Conservation (phyloP, 2,888 invertebrate species). For the Isotomurus palustris region DNA sequence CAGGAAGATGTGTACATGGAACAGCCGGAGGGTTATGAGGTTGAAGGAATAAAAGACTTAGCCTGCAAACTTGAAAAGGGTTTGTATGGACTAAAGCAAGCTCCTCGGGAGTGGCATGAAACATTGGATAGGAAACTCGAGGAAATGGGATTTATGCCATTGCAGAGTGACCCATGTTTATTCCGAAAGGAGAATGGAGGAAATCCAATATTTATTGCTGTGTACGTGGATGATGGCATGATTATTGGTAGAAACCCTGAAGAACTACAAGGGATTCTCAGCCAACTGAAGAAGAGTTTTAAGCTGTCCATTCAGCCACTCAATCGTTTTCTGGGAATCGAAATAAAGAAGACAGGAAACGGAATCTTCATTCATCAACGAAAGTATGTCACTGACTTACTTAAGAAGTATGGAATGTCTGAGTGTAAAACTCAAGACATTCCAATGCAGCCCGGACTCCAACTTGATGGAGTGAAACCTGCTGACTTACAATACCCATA, state of each 20-base stretch:
- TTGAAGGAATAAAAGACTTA: not conserved
- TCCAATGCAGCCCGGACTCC: slow-evolving; percentile 17
- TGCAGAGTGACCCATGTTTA: slow-evolving; percentile 24
- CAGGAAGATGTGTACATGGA: slow-evolving; percentile 15
- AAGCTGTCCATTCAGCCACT: slow-evolving; percentile 6
- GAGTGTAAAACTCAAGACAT: slow-evolving; percentile 12
- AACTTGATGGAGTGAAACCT: not conserved
- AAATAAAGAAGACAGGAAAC: not conserved
- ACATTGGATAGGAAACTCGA: slow-evolving; percentile 19
- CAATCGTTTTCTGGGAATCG: slow-evolving; percentile 21
- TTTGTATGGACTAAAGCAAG: slow-evolving; percentile 44
- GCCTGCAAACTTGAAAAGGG: slow-evolving; percentile 28
- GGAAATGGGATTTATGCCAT: slow-evolving; percentile 10
- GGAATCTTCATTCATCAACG: slow-evolving; percentile 18
- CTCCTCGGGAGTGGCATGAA: slow-evolving; percentile 38
- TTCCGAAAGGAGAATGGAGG: slow-evolving; percentile 7
- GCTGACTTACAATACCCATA: slow-evolving; percentile 18
- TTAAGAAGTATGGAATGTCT: slow-evolving; percentile 17
- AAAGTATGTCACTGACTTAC: slow-evolving; percentile 6
- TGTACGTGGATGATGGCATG: slow-evolving; percentile 42
- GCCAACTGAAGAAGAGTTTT: slow-evolving; percentile 4
- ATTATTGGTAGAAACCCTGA: not conserved
- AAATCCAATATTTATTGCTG: slow-evolving; percentile 11
- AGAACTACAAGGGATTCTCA: slow-evolving; percentile 1
- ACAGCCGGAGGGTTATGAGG: slow-evolving; percentile 7